Evolutionary conservation across 2,888 invertebrate genomes (phyloP), one percentile per base, ranked within the genome.

Genomic region (Sepioteuthis lessoniana): DNA sequence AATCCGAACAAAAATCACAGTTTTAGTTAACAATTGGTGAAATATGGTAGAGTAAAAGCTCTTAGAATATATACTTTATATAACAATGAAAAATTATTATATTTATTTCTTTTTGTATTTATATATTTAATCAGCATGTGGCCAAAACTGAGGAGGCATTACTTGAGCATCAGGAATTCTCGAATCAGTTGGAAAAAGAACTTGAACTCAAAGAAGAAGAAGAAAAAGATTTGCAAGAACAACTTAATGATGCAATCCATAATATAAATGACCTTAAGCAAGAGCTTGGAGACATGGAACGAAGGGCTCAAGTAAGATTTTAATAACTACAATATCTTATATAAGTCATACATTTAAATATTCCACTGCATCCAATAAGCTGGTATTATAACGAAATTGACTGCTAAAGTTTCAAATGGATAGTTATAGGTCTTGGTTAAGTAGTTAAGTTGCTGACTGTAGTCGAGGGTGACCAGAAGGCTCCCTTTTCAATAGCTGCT

Each of bases 101-200:
- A 55, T 76, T 76, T 16, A 76, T 76, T 13, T n/a, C 16, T 76
- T 76, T 31, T 76, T n/a, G 0, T 76, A n/a, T 35, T 13, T n/a
- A 35, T n/a, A 60, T 55, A 3, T 19, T 42, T 90, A 94, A 93
- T 2, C 95, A 96, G 96, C 94, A 95, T 94, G 94, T 96, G 93
- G 95, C 95, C 55, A 96, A 96, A 37, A 90, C 96, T 93, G 96
- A 97, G 94, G 95, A 96, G 13, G 95, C 96, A 0, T 94, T 97
- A 47, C 94, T 94, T 19, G 95, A 96, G 46, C 95, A 96, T 37
- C 95, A 96, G 50, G 96, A 96, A 93, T 38, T 95, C 76, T 97
- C 97, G 94, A 93, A 95, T n/a, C 95, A 95, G 5, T 95, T 97
- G 19, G 95, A 96, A 94, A 96, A 96, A 47, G 96, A 96, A 94